A percentile compares a stretch with the other conserved stretches of the same genome.
Evolutionary conservation across 35 echinoderm and acorn worm species (phyloP).

Genomic region (Patiria miniata): DNA sequence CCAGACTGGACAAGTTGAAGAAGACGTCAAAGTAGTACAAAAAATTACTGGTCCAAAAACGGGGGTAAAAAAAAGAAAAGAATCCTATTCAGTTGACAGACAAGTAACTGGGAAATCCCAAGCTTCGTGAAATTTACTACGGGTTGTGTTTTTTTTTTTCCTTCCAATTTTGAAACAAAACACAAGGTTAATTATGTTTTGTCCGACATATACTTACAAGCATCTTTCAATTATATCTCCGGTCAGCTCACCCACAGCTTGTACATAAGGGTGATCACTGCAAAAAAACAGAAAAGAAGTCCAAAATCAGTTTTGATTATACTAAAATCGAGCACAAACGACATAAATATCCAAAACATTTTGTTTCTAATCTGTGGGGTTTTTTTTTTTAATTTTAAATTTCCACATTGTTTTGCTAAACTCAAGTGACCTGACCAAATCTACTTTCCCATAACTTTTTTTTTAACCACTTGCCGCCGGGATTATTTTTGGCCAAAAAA

Average conservation of each 20-base stretch:
- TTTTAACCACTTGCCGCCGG: no score
- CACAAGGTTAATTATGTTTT: background rate
- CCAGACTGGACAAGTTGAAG: conserved; percentile 15
- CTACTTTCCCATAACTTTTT: no score
- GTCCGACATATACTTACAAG: background rate
- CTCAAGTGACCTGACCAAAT: no score
- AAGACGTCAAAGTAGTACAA: background rate
- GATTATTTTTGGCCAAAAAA: no score
- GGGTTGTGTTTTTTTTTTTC: background rate
- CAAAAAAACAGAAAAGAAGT: background rate
- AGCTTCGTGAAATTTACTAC: background rate
- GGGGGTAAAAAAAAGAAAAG: background rate
- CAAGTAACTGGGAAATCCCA: background rate
- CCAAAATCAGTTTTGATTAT: background rate
- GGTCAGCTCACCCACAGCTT: background rate
- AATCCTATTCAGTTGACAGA: background rate
- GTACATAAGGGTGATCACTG: background rate
- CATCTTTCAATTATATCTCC: background rate
- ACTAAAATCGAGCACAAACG: background rate
- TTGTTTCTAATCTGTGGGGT: background rate
- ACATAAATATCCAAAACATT: background rate
- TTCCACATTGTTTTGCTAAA: background rate
- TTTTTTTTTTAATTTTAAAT: background rate
- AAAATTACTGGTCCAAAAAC: background rate
- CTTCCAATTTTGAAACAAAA: background rate